Base-by-base conservation (phyloP, 2,888 invertebrate species). In the Gortyna flavago region DNA sequence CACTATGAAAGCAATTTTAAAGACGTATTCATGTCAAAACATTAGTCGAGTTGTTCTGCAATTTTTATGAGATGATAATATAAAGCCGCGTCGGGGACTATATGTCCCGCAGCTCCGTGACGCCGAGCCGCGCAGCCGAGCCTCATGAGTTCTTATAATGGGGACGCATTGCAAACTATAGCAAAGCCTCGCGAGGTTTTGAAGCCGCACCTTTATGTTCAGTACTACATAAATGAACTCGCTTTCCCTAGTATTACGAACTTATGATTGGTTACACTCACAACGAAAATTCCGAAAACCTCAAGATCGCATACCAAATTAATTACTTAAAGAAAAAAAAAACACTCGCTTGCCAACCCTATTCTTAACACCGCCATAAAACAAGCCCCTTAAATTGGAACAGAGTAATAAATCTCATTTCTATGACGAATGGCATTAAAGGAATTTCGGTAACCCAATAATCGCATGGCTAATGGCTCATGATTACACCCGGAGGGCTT, bases 361-460 rank as follows among this genome's bases (percentile, higher is more conserved):
- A 73, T 69, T 41, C 72, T 62, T 62, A 71, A 73, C 59, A 73
- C 51, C 79, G 84, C 83, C 80, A 88, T 92, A 91, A 91, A 93
- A 90, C 88, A 90, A 89, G 90, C 89, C 79, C 83, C 81, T 89
- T 88, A 87, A 82, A 87, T 89, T 89, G 88, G 90, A 90, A 87
- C 88, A 86, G 77, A 85, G 87, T 85, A 87, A 93, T 92, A 92
- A 93, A 93, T 92, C 90, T 89, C 32, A 90, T 88, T 87, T 84
- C 89, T 92, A 93, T 92, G 91, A 92, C 89, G 91, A 92, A 93
- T 92, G 84, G 90, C 85, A 81, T 85, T 85, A 81, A 77, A 88
- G 86, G 90, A 91, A 91, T 92, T 89, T 91, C 85, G 88, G 83
- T 79, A 85, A 85, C 80, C 86, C 87, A 89, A 86, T 85, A 87